Evolutionary conservation across 2,888 invertebrate genomes (phyloP), one percentile per base, ranked within the genome.

Genomic region (Aleiodes testaceus): DNA sequence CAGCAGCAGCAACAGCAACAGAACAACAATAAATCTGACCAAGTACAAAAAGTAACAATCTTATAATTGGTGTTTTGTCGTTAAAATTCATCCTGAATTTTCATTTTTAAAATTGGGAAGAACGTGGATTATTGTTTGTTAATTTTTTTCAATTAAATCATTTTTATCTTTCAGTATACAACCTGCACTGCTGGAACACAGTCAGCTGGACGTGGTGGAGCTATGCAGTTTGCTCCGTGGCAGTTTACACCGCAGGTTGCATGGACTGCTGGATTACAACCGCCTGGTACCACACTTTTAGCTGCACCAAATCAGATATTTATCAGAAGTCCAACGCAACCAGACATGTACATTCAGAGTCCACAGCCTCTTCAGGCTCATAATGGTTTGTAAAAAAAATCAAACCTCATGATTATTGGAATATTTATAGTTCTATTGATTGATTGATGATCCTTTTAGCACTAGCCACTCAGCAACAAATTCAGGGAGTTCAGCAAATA

Each of bases 291-390:
- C 0, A 87, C 94, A 4, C 89, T 94, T 11, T 87, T 88, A 7
- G 88, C 89, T 1, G 91, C 93, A 0, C 93, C 92, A 14, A 95
- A 95, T 88, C 94, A 93, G 6, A 95, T 96, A 80, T 93, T 94
- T 85, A 95, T 96, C 77, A 88, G 96, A 49, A 94, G 95, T 18
- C 90, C 93, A 0, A 83, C 87, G 1, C 95, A 95, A 83, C 92
- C 93, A 1, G 95, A 95, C 83, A 94, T 97, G 94, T 96, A 95
- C 84, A 95, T 96, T 79, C 93, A 93, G 79, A 93, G 93, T 77
- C 94, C 95, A 12, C 92, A 91, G 75, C 88, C 90, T 0, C 90
- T 93, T 69, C 92, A 92, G 82, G 88, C 92, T 78, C 92, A 92
- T 78, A 92, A 92, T 88, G 91, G 92, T 92, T 88, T 89, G 91